Evolutionary conservation across 2,113 vertebrate species (phyloP), one percentile per base, ranked within the genome.

Genomic region (Equus quagga): DNA sequence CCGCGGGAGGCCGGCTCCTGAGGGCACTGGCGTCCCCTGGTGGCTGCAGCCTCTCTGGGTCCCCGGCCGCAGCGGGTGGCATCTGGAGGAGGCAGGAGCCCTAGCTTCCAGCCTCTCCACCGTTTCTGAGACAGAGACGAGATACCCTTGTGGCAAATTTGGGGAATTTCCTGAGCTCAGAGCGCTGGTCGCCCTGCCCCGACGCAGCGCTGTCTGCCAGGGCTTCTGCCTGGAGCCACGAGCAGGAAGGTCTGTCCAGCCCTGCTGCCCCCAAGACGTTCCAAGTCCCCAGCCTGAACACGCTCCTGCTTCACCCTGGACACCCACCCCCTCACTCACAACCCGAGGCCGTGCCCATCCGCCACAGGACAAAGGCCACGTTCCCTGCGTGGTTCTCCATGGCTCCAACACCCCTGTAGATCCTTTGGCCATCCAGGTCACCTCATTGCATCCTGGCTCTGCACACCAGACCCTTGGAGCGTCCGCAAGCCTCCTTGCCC

Each of bases 391-490:
- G 58, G 70, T 49, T 58, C 41, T n/a, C 21, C 36, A 0, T 51
- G 8, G 12, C 24, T 62, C 12, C 7, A 36, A 36, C 58, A 28
- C 28, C 36, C 49, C 8, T 23, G 31, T 4, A n/a, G 67, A 31
- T 33, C 41, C 36, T 13, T 5, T 36, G 12, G 5, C 72, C 19
- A 8, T 10, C 8, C 60, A 1, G 13, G n/a, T 6, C 14, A 2
- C 19, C 23, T 10, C 54, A 12, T 2, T 0, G 14, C 3, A 0
- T 17, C 21, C 72, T 62, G 0, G 5, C 8, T 11, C 33, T 33
- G 15, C 54, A 51, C 13, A 15, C 26, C 44, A 33, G 33, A 28
- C 9, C n/a, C 12, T 13, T 2, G 51, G 70, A 21, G 12, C 3
- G 28, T 19, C 82, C 31, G 46, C 12, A 10, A 56, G 17, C 17